Base-by-base conservation (phyloP, 2,888 invertebrate species). In the Drosophila meridiana region DNA sequence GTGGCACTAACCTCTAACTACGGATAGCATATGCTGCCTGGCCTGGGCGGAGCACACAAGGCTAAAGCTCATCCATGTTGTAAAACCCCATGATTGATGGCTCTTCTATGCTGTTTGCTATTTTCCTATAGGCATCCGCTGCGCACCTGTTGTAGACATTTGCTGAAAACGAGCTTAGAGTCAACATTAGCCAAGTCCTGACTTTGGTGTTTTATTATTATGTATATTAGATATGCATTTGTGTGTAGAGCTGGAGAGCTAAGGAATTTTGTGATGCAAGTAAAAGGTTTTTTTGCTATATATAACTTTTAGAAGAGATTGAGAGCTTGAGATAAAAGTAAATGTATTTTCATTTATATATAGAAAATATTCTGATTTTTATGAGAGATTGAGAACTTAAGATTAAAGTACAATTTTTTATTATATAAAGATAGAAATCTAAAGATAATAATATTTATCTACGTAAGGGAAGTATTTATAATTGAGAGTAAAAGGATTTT, bases 61-160 rank as follows among this genome's bases (percentile, higher is more conserved):
- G 32, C 38, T 48, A n/a, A 59, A 61, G 73, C 76, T 76, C 73
- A 80, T 55, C 73, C 69, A 43, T 56, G 65, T 62, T 66, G 56
- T 57, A 74, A 85, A 73, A 60, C 71, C 69, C 28, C 60, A 70
- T 78, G 86, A 86, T 86, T 86, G 88, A 86, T 86, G 76, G 73
- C 66, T 65, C 63, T 63, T n/a, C 57, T 55, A 53, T 73, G 67
- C 50, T 45, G 67, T 28, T 76, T 71, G 80, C 56, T 64, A 55
- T 66, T 52, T 57, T 65, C 58, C 58, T 11, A 68, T 63, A 61
- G 42, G n/a, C 36, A 32, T 53, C 52, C 36, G 52, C 55, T 28
- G 70, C 50, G 68, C 84, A 84, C 84, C 86, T 84, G 86, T 83
- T 84, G 87, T 73, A 59, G 73, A 52, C 56, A 57, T 43, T 40